A percentile compares a stretch with the other conserved stretches of the same genome.
phyloP scores from a whole-genome alignment of 2,797 vertebrate species.

The Pogoniulus pusillus region DNA sequence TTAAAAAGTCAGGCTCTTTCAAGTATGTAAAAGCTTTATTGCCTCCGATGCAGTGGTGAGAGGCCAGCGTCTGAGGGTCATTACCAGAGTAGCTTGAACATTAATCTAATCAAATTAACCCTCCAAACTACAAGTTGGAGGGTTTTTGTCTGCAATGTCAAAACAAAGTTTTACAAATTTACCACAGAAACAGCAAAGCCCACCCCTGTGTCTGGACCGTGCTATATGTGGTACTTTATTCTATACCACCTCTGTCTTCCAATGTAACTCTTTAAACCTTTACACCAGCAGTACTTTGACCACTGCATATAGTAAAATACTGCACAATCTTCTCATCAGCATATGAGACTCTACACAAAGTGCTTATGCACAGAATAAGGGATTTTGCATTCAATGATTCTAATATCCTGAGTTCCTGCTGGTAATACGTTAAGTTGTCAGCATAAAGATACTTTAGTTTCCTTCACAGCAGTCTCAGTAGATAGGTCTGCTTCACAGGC shows the following conservation, averaged over 20 bases:
- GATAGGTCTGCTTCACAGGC: background rate
- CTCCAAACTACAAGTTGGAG: background rate
- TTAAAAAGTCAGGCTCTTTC: background rate
- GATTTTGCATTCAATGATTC: background rate
- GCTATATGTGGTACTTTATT: background rate
- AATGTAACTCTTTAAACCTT: background rate
- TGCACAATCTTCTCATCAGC: background rate
- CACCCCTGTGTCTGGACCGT: background rate
- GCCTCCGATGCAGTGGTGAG: background rate
- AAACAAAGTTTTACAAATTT: background rate
- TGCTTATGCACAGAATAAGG: background rate
- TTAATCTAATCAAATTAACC: background rate
- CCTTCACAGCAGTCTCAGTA: background rate
- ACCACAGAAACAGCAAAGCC: background rate
- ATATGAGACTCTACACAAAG: background rate
- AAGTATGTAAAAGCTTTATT: background rate
- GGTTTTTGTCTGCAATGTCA: background rate
- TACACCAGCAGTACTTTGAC: background rate
- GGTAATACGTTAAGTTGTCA: background rate
- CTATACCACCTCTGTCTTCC: background rate
- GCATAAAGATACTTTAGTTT: background rate
- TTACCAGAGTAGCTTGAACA: background rate
- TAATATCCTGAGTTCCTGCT: background rate
- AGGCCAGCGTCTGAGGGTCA: background rate
- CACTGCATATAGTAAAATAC: background rate